phyloP scores from a whole-genome alignment of 2,888 invertebrate genomes.

The Drosophila helvetica region DNA sequence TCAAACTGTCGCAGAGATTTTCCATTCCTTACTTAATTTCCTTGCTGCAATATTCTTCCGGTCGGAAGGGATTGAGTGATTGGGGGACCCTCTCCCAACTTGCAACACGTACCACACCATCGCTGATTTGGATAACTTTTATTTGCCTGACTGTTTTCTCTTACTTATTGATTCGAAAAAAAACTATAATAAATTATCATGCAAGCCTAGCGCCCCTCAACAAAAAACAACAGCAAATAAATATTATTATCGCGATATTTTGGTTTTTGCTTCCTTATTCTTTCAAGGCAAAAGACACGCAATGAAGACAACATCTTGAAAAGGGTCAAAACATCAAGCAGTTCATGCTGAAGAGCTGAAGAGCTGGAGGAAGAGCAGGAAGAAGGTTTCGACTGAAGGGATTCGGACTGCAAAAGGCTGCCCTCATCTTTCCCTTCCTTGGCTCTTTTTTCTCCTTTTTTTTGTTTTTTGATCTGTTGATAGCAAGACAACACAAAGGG shows the following conservation, averaged over 20 bases:
- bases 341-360: constrained; percentile 23
- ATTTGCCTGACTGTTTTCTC: background rate
- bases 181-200: constrained; percentile 56
- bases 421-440: constrained; percentile 57
- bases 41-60: background rate
- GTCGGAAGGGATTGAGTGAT: background rate
- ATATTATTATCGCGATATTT: constrained; percentile 72
- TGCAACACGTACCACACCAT: too few relatives aligned
- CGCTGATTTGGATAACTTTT: background rate
- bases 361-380: constrained; percentile 40
- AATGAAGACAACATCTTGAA: constrained; percentile 79
- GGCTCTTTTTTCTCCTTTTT: background rate
- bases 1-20: background rate
- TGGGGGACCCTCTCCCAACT: background rate
- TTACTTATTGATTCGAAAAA: constrained; percentile 7
- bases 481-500: constrained; percentile 46
- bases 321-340: constrained; percentile 79
- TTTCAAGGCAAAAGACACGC: constrained; percentile 60
- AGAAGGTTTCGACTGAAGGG: constrained; percentile 29
- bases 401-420: constrained; percentile 56
- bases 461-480: constrained; percentile 61
- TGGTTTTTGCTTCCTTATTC: constrained; percentile 67
- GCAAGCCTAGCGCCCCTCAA: constrained; percentile 56
- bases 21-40: too few relatives aligned
- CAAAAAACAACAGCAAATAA: constrained; percentile 60